Percentiles rank a stretch among this genome's conserved stretches.
Evolutionary conservation across 2,797 vertebrate genomes (phyloP).

Genomic region (Helicolenus hilgendorfi): DNA sequence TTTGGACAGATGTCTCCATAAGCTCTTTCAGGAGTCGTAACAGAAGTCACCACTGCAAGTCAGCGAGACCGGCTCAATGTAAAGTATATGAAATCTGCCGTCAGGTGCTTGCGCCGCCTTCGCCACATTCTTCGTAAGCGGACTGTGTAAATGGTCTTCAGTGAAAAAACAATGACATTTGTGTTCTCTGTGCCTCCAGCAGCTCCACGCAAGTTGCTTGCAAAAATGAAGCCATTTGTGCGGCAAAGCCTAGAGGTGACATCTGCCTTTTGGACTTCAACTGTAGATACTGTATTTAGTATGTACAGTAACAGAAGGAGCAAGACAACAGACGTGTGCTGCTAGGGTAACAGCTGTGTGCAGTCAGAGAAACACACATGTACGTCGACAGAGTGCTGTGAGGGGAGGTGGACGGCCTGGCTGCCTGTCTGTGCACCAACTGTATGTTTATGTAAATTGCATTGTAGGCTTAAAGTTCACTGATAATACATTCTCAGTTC

Average conservation of each 20-base stretch:
- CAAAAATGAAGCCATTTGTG: conserved; percentile 22
- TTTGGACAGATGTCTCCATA: neutral
- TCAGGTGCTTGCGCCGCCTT: neutral
- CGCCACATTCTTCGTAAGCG: neutral
- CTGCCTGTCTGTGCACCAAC: neutral
- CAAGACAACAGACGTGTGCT: conserved; percentile 3
- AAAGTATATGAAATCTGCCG: neutral
- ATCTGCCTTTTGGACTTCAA: conserved; percentile 25
- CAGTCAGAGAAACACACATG: neutral
- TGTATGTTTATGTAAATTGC: neutral
- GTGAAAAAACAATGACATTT: conserved; percentile 45
- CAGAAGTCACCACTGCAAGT: neutral
- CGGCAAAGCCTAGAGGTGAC: conserved; percentile 31
- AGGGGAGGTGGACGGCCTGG: neutral
- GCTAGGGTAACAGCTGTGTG: conserved; percentile 22
- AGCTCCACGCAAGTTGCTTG: neutral
- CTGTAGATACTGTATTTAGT: neutral
- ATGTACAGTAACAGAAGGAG: conserved; percentile 19
- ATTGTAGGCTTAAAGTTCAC: neutral
- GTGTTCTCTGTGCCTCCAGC: conserved; percentile 22
- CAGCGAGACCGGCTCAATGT: no score
- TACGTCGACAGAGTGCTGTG: neutral
- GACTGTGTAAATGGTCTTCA: neutral
- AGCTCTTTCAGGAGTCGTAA: neutral
- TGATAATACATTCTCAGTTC: neutral